Evolutionary conservation across 2,797 vertebrate genomes (phyloP).

Genomic region (Dryobates pubescens): DNA sequence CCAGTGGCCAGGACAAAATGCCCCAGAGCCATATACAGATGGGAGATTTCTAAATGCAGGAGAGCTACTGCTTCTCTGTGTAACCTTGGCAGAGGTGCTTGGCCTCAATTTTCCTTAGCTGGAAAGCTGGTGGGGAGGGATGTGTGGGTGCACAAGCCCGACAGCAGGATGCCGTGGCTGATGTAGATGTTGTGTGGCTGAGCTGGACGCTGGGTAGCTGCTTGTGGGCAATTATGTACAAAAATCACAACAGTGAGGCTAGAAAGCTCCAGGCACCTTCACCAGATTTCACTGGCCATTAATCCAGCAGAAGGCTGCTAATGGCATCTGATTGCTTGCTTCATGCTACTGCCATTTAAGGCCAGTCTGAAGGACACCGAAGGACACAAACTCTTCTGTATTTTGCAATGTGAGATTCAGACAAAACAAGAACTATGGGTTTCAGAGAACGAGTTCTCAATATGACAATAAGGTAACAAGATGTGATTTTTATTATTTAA

Average conservation of each 20-base stretch:
- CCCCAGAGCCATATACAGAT: not conserved
- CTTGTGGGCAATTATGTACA: not conserved
- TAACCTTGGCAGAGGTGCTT: not conserved
- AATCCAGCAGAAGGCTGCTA: constrained; percentile 44
- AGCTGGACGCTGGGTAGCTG: not conserved
- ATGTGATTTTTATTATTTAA: not conserved
- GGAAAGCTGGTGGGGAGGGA: not conserved
- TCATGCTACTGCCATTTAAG: not conserved
- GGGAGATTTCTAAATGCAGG: not conserved
- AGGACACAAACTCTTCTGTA: not conserved
- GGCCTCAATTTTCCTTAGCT: not conserved
- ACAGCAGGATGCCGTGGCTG: not conserved
- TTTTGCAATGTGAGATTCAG: not conserved
- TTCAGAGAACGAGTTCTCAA: not conserved
- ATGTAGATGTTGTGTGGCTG: not conserved
- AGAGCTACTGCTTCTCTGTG: not conserved
- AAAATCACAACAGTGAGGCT: constrained; percentile 4
- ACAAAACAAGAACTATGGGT: not conserved
- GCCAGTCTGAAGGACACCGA: constrained; percentile 30
- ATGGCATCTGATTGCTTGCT: not conserved
- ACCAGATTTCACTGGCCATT: constrained; percentile 21
- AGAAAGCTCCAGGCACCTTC: constrained; percentile 14
- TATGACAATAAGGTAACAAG: not conserved
- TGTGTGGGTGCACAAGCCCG: accelerated
- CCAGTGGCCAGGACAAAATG: not conserved